phyloP scores from a whole-genome alignment of 2,888 invertebrate species.

The Helobdella robusta region DNA sequence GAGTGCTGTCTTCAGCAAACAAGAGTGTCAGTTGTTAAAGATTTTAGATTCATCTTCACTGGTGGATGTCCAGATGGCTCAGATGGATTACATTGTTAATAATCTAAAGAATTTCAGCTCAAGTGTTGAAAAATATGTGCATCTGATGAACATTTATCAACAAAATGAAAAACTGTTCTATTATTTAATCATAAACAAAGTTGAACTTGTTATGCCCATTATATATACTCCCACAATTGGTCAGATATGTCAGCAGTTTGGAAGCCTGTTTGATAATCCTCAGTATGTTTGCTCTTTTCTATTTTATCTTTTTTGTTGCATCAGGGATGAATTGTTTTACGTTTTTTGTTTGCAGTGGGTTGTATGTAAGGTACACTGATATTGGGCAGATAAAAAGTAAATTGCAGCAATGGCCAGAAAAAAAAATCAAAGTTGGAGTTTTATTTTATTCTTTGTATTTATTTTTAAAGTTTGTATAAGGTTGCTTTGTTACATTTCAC shows the following conservation, averaged over 20 bases:
- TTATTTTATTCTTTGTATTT: too few species aligned
- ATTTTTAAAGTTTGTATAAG: too few species aligned
- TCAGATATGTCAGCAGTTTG: conserved; percentile 89
- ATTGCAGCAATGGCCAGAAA: too few species aligned
- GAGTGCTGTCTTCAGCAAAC: not conserved
- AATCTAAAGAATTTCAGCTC: conserved; percentile 58
- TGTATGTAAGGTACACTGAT: too few species aligned
- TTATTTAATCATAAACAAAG: conserved; percentile 61
- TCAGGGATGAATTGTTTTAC: too few species aligned
- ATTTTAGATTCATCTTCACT: not conserved
- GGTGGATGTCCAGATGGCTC: conserved; percentile 39
- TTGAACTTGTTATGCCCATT: conserved; percentile 71
- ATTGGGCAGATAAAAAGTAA: too few species aligned
- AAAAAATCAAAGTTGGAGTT: too few species aligned
- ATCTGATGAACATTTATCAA: conserved; percentile 59
- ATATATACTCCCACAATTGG: conserved; percentile 99
- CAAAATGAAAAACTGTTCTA: conserved; percentile 93
- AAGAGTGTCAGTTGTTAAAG: not conserved
- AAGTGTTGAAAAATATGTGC: conserved; percentile 52
- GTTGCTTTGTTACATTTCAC: too few species aligned
- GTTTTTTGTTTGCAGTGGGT: too few species aligned
- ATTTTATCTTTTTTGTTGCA: too few species aligned
- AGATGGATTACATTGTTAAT: conserved; percentile 60
- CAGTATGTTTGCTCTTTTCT: too few species aligned
- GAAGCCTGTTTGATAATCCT: conserved; percentile 64